phyloP scores from a whole-genome alignment of 2,888 invertebrate genomes.

The Dynastes maya region DNA sequence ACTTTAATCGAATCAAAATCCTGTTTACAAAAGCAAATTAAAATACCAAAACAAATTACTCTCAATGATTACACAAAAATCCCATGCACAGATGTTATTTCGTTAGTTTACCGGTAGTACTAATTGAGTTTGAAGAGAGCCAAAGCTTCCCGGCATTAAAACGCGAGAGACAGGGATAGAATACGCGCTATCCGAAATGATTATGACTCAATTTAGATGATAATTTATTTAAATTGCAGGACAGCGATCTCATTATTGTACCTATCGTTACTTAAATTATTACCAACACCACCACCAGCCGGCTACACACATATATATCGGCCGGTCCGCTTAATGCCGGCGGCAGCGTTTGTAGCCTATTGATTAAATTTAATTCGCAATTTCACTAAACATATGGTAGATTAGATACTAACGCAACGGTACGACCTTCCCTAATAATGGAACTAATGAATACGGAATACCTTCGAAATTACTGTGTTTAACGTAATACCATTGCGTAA shows the following conservation, averaged over 20 bases:
- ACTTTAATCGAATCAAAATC: too few species aligned
- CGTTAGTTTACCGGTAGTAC: neutral
- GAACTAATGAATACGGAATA: constrained; percentile 45
- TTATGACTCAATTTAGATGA: constrained; percentile 34
- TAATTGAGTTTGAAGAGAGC: constrained; percentile 7
- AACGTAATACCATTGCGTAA: constrained; percentile 38
- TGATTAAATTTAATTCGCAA: constrained; percentile 48
- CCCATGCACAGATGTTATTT: too few species aligned
- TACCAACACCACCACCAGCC: neutral
- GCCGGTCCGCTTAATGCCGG: neutral
- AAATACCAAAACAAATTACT: too few species aligned
- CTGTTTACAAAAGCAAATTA: too few species aligned
- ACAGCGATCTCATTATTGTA: constrained; percentile 39
- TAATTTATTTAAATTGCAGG: constrained; percentile 48
- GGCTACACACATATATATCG: neutral
- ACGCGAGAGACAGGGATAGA: neutral
- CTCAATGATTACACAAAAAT: too few species aligned
- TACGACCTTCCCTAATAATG: constrained; percentile 31
- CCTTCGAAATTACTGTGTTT: constrained; percentile 42
- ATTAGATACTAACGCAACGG: constrained; percentile 33
- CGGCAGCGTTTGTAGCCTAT: constrained; percentile 22
- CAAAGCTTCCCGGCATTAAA: neutral
- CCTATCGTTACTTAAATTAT: constrained; percentile 47
- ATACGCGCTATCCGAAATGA: neutral
- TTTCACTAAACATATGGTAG: constrained; percentile 39